These are phyloP conservation scores for Ophion ventricosus DNA, from an alignment of 2,888 invertebrate species.

Conservation along the genomic window DNA sequence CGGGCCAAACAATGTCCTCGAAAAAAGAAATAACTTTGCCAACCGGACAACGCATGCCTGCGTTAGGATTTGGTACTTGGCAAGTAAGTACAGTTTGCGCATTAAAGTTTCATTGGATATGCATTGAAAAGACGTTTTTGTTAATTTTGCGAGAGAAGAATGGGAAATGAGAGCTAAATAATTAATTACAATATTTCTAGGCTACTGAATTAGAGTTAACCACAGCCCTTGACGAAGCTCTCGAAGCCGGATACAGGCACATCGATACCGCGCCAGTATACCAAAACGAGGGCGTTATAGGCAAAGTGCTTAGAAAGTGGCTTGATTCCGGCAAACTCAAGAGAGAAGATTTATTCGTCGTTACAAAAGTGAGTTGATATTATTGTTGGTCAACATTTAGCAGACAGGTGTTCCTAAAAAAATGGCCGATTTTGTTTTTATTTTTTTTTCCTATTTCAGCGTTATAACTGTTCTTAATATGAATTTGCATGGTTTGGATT, in stretches of 20 bases:
- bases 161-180: neutral
- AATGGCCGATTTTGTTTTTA: neutral
- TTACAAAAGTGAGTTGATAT: slow-evolving; percentile 88
- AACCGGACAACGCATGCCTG: slow-evolving; percentile 88
- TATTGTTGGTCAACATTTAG: neutral
- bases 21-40: slow-evolving; percentile 81
- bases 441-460: slow-evolving; percentile 5
- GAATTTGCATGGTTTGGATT: neutral
- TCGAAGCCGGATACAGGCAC: slow-evolving; percentile 92
- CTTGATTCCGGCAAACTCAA: slow-evolving; percentile 87
- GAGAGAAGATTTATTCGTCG: slow-evolving; percentile 92
- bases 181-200: slow-evolving; percentile 82
- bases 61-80: slow-evolving; percentile 92
- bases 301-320: slow-evolving; percentile 89
- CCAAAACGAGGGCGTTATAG: slow-evolving; percentile 90
- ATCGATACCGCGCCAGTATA: slow-evolving; percentile 93
- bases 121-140: neutral
- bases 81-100: slow-evolving; percentile 85
- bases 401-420: neutral
- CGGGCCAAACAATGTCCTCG: slow-evolving; percentile 71
- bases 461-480: no score
- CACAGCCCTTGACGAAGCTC: slow-evolving; percentile 87
- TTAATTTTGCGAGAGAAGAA: neutral
- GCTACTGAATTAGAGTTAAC: slow-evolving; percentile 88
- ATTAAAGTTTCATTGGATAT: slow-evolving; percentile 3